A percentile compares a stretch with the other conserved stretches of the same genome.
These are phyloP conservation scores for Brachystomella parvula DNA, from an alignment of 1,140 invertebrate genomes.

Conservation along the genomic window DNA sequence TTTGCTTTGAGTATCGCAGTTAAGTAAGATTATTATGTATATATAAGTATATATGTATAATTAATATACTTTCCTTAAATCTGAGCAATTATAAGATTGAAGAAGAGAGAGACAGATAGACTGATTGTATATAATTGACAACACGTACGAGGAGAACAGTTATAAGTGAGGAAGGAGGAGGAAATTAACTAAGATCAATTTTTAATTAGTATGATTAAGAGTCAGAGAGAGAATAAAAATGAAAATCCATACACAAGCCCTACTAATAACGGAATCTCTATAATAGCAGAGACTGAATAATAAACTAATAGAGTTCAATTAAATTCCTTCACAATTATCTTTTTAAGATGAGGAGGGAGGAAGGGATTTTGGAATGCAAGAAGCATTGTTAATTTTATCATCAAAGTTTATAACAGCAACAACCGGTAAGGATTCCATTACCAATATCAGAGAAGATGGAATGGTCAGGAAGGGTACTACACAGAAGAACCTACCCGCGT, in stretches of 20 bases:
- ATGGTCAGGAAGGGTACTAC: too few relatives aligned
- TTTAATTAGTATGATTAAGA: not conserved
- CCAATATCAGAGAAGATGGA: too few relatives aligned
- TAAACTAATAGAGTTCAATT: too few relatives aligned
- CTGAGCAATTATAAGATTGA: not conserved
- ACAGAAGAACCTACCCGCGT: too few relatives aligned
- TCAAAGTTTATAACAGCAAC: not conserved
- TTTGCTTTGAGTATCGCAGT: slow-evolving; percentile 6
- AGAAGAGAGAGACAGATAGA: not conserved
- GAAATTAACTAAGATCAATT: not conserved
- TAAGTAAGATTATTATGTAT: not conserved
- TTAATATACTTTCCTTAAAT: not conserved
- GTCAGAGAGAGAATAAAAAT: too few relatives aligned
- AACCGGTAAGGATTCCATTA: too few relatives aligned
- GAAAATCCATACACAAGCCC: too few relatives aligned
- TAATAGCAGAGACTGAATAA: too few relatives aligned
- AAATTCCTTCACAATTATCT: too few relatives aligned
- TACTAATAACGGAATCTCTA: too few relatives aligned
- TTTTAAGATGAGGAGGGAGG: not conserved
- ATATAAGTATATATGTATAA: too few relatives aligned
- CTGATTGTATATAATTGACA: not conserved
- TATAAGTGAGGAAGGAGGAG: not conserved
- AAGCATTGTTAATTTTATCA: not conserved
- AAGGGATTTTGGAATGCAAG: slow-evolving; percentile 1
- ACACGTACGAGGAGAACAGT: not conserved